phyloP scores from a whole-genome alignment of 2,113 vertebrate species.

The Platysternon megacephalum region DNA sequence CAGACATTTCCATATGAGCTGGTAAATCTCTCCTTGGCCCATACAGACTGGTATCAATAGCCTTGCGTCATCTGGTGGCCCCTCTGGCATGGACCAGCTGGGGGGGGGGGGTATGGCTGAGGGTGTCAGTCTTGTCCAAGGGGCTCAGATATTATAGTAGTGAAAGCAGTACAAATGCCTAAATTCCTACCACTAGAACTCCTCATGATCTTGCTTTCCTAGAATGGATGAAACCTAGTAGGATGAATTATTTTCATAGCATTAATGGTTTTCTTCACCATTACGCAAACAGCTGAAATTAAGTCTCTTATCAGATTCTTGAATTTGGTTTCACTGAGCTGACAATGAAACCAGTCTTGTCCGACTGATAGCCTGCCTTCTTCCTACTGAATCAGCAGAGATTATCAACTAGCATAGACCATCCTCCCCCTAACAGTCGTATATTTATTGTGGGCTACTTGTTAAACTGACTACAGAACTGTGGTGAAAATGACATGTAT shows the following conservation, averaged over 20 bases:
- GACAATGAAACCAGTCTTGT: neutral
- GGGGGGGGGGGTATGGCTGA: neutral
- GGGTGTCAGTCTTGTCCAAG: neutral
- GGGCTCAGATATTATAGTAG: neutral
- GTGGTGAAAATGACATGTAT: neutral
- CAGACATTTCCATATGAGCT: neutral
- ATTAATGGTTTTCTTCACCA: rapidly evolving
- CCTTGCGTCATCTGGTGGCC: neutral
- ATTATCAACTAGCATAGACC: neutral
- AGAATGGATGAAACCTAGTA: rapidly evolving
- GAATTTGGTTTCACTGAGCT: rapidly evolving
- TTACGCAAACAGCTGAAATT: neutral
- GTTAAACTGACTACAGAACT: neutral
- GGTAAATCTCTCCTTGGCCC: neutral
- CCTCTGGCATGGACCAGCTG: rapidly evolving
- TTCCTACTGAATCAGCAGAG: neutral
- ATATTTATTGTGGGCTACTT: neutral
- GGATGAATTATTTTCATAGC: neutral
- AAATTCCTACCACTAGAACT: neutral
- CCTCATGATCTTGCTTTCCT: neutral
- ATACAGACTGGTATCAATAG: neutral
- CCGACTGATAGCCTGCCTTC: neutral
- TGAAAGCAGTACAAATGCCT: neutral
- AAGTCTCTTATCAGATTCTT: neutral
- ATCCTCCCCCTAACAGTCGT: neutral